Evolutionary conservation across 2,113 vertebrate species (phyloP), one percentile per base, ranked within the genome.

Genomic region (Struthio camelus): DNA sequence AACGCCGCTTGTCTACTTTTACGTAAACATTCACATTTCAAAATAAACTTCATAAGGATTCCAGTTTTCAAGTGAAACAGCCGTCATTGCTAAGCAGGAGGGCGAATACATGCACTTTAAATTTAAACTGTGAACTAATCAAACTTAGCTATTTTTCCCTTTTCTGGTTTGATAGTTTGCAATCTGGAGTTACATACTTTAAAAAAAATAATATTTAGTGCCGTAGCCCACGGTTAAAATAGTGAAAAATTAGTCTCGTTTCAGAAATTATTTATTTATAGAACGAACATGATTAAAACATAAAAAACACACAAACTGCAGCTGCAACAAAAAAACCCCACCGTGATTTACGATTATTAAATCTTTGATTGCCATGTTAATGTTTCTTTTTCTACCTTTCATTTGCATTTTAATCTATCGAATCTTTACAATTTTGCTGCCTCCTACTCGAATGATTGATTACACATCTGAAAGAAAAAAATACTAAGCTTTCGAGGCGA

Each of bases 371-470:
- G 97, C 97, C 98, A 97, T 96, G 98, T 98, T 98, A 98, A 98
- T 98, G 98, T 98, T 98, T 98, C 98, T 98, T 98, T 98, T 98
- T 98, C 97, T 98, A 97, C 96, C 97, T 98, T 98, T 97, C 98
- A 98, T 98, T 98, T 98, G 98, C 98, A 98, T 98, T 98, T 98
- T 98, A 98, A 98, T 98, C 98, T 98, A 98, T 98, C 97, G 98
- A 98, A 98, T 98, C 98, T 98, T 98, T 98, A 98, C 98, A 97
- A 97, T 98, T 98, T 98, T 98, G 97, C 98, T 98, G 97, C 97
- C 97, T 98, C 97, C 97, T 98, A 97, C 97, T 98, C 97, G 96
- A 96, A 94, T 98, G 98, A 98, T 98, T 97, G 98, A 98, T 98
- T 97, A 98, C 98, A 98, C 97, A 97, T 97, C 97, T 97, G 96